phyloP scores from a whole-genome alignment of 2,797 vertebrate genomes.

The Dendrocincla fuliginosa region DNA sequence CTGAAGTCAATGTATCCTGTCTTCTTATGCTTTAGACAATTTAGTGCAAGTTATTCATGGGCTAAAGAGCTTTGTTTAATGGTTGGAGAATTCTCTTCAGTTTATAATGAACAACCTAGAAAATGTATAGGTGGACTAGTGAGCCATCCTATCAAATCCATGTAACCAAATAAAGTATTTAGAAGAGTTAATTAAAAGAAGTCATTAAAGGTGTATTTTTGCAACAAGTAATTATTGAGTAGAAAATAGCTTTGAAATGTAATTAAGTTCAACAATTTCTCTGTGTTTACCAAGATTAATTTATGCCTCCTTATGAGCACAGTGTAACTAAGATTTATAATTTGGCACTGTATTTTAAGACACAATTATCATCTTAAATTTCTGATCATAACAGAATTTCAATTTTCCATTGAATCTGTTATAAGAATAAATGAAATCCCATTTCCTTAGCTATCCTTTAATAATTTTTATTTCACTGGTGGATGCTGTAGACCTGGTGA shows the following conservation, averaged over 20 bases:
- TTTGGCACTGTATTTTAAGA: not conserved
- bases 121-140: not conserved
- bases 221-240: not conserved
- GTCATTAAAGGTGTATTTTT: not conserved
- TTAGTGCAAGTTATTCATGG: not conserved
- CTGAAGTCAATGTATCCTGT: not conserved
- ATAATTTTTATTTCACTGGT: not conserved
- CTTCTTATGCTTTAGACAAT: not conserved
- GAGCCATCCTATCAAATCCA: not conserved
- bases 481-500: not conserved
- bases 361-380: not conserved
- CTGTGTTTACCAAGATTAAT: not conserved
- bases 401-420: not conserved
- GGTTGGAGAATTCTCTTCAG: not conserved
- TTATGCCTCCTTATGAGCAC: not conserved
- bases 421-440: not conserved
- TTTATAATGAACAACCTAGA: not conserved
- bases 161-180: slow-evolving; percentile 21
- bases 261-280: slow-evolving; percentile 2
- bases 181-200: slow-evolving; percentile 31
- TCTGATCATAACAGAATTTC: not conserved
- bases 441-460: not conserved
- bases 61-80: not conserved
- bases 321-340: not conserved
- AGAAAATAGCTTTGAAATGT: not conserved